Base-by-base conservation (phyloP, 2,888 invertebrate genomes). In the Oasisia sp. region DNA sequence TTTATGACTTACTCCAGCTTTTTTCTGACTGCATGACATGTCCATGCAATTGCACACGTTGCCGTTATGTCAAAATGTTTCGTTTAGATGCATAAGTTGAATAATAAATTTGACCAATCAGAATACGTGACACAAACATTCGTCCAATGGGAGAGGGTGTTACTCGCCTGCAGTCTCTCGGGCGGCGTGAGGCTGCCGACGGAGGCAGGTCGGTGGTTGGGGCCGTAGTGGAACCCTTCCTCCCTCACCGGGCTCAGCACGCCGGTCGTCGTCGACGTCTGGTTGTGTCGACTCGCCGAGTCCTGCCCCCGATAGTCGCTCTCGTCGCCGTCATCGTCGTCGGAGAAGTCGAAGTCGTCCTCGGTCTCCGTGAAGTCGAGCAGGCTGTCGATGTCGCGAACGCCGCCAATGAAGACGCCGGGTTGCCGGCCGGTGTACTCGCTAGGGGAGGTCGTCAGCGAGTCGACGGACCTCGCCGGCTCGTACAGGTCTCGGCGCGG, bases 301-400 rank as follows among this genome's bases (percentile, higher is more conserved):
- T 74, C 74, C 74, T 74, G 74, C 74, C 19, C 19, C 74, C 74
- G 74, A 74, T 74, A 74, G 74, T 74, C 74, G 74, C 74, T 32
- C 32, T 89, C 91, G 58, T 38, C 27, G 91, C 2, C 50, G 58
- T 92, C 92, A 1, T 91, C 92, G 32, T 93, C 93, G 32, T 93
- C 92, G 32, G 50, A 91, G 11, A 89, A 89, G 14, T 92, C 91
- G 74, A 94, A 94, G 89, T 95, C 95, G 38, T 95, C 95, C 89
- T 95, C 95, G 89, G 94, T 94, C 89, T 94, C 94, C 92, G 94
- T 94, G 93, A 94, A 95, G 90, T 95, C 95, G 91, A 96, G 94
- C 14, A 95, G 94, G 91, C 94, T 95, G 93, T 96, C 95, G 91
- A 95, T 95, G 92, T 95, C 95, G 90, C 93, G 93, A 12, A 94